Percentiles rank a stretch among this genome's conserved stretches.
Conservation (phyloP, 2,888 invertebrate species). For the Sphaerophoria taeniata region DNA sequence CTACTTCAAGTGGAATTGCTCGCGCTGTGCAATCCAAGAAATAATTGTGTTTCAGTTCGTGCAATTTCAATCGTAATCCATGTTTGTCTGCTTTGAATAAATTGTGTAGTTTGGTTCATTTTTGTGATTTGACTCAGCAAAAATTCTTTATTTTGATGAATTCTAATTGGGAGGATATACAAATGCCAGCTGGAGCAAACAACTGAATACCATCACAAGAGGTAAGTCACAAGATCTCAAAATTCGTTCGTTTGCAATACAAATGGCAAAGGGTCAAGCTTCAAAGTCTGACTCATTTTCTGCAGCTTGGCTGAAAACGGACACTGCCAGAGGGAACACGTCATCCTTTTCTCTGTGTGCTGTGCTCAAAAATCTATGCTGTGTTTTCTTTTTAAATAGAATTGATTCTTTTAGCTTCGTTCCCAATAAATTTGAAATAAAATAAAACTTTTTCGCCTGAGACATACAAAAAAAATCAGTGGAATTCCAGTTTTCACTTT, state of each 20-base stretch:
- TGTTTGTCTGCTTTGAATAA: constrained; percentile 26
- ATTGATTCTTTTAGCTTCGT: background rate
- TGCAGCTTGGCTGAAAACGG: constrained; percentile 38
- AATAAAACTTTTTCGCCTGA: background rate
- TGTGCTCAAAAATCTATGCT: background rate
- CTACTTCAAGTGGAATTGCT: constrained; percentile 9
- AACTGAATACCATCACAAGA: constrained; percentile 11
- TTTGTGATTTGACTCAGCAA: background rate
- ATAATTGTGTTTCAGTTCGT: background rate
- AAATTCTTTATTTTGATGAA: constrained; percentile 31
- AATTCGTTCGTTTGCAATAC: background rate
- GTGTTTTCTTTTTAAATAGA: background rate
- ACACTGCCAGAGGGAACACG: constrained; percentile 53
- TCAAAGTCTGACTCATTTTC: constrained; percentile 28
- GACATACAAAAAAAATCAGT: constrained; percentile 51
- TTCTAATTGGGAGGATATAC: constrained; percentile 29
- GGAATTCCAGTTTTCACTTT: constrained; percentile 67
- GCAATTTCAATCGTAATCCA: constrained; percentile 19
- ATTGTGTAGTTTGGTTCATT: background rate
- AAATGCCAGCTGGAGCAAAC: background rate
- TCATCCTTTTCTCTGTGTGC: constrained; percentile 46
- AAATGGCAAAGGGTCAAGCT: constrained; percentile 15
- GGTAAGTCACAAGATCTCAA: constrained; percentile 3
- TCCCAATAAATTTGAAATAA: background rate
- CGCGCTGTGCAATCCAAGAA: constrained; percentile 29